These are phyloP conservation scores for Halocynthia aurantium DNA, from an alignment of 23 tunicate species.

Conservation along the genomic window DNA sequence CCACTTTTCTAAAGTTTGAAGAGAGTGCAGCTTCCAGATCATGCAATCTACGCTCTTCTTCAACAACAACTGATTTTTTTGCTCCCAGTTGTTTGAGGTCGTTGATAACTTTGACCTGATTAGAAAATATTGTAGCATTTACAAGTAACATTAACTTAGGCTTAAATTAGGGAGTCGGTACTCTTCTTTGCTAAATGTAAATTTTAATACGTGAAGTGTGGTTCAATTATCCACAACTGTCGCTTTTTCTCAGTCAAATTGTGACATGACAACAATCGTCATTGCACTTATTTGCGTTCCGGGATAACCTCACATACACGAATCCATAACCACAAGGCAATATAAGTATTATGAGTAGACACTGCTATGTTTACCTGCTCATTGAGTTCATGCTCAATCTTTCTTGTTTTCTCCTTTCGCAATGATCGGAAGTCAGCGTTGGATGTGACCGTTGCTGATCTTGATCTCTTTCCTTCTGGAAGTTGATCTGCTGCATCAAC, in stretches of 20 bases:
- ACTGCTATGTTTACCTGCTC: constrained; percentile 38
- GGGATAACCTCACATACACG: too few species aligned
- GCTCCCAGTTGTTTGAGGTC: constrained; percentile 78
- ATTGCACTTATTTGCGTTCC: too few species aligned
- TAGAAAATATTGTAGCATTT: not conserved
- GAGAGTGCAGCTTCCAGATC: constrained; percentile 55
- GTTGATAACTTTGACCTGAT: constrained; percentile 50
- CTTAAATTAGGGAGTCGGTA: not conserved
- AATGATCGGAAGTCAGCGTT: constrained; percentile 2
- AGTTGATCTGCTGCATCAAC: constrained; percentile 6
- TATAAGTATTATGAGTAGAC: not conserved
- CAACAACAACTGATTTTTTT: constrained; percentile 50
- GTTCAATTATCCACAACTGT: too few species aligned
- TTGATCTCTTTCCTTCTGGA: not conserved
- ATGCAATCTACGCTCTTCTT: constrained; percentile 54
- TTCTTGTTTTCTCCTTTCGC: constrained; percentile 41
- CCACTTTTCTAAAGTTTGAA: constrained; percentile 47
- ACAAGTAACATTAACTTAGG: not conserved
- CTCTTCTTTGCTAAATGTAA: not conserved
- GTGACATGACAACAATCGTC: too few species aligned
- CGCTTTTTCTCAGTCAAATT: too few species aligned
- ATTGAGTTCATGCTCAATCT: constrained; percentile 65
- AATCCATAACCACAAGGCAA: too few species aligned
- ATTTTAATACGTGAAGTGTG: not conserved
- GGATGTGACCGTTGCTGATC: not conserved